Percentiles rank a stretch among this genome's conserved stretches.
Evolutionary conservation across 2,113 vertebrate genomes (phyloP).

Genomic region (Cacatua alba): DNA sequence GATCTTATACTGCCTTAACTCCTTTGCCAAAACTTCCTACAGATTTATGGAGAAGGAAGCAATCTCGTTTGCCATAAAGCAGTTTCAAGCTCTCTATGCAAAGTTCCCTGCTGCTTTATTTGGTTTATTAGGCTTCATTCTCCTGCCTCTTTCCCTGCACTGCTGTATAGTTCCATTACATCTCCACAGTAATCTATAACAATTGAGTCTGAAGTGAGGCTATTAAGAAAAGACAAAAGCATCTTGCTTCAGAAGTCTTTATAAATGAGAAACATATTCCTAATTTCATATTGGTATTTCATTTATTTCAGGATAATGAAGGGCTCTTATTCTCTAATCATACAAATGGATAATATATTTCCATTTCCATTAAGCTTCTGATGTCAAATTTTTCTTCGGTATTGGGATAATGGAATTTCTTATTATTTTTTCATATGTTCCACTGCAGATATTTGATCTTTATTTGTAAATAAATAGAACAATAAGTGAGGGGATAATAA

Average conservation of each 20-base stretch:
- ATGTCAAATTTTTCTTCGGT: conserved; percentile 20
- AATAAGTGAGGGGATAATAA: not conserved
- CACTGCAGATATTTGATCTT: not conserved
- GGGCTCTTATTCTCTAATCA: conserved; percentile 11
- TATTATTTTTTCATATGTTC: not conserved
- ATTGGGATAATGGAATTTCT: not conserved
- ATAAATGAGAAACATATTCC: conserved; percentile 51
- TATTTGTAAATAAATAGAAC: conserved; percentile 20
- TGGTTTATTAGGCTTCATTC: not conserved
- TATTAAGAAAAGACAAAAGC: conserved; percentile 47
- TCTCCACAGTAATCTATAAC: conserved; percentile 14
- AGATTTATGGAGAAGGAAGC: not conserved
- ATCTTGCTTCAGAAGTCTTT: conserved; percentile 45
- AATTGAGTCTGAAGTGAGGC: conserved; percentile 40
- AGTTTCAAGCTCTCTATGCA: not conserved
- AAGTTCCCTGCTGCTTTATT: not conserved
- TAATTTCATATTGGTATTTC: conserved; percentile 44
- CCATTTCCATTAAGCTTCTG: not conserved
- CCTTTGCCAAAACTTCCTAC: not conserved
- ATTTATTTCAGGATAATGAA: conserved; percentile 33
- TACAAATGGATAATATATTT: conserved; percentile 12
- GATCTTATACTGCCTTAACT: not conserved
- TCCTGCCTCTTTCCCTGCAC: not conserved
- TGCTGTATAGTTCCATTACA: not conserved
- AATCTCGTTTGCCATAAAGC: not conserved